A percentile compares a stretch with the other conserved stretches of the same genome.
phyloP scores from a whole-genome alignment of 1,140 invertebrate species.

The Trialeurodes vaporariorum region DNA sequence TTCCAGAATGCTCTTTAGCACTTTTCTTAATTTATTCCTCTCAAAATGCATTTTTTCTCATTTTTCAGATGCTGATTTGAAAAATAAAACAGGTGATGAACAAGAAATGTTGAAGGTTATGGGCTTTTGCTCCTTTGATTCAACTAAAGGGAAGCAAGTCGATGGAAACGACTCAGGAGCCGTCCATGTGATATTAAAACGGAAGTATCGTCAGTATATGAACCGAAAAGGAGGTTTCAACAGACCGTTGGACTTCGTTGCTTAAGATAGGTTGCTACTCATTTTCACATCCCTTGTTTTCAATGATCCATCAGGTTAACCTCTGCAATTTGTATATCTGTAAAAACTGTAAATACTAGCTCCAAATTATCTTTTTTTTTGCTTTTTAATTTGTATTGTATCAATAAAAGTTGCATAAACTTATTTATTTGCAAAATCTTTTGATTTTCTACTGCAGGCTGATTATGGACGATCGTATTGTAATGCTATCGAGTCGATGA shows the following conservation, averaged over 20 bases:
- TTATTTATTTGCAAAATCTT: too few relatives aligned
- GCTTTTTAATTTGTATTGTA: too few relatives aligned
- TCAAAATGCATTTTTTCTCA: slow-evolving; percentile 13
- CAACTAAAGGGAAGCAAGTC: slow-evolving; percentile 91
- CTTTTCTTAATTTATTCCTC: slow-evolving; percentile 8
- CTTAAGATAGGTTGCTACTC: too few relatives aligned
- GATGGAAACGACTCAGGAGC: slow-evolving; percentile 83
- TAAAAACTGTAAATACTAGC: too few relatives aligned
- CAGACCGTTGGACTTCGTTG: slow-evolving; percentile 89
- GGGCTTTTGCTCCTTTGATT: slow-evolving; percentile 92
- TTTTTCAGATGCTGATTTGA: slow-evolving; percentile 52
- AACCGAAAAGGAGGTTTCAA: slow-evolving; percentile 99
- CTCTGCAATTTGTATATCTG: too few relatives aligned
- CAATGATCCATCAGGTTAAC: too few relatives aligned
- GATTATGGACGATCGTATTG: too few relatives aligned
- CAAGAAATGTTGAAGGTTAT: slow-evolving; percentile 92
- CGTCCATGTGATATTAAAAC: slow-evolving; percentile 89
- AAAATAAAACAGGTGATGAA: slow-evolving; percentile 79
- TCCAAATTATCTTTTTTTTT: too few relatives aligned
- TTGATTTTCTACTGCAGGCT: too few relatives aligned
- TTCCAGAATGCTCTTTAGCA: background rate
- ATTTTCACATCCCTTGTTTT: too few relatives aligned
- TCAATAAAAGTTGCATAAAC: too few relatives aligned
- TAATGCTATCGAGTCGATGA: too few relatives aligned
- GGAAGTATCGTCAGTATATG: slow-evolving; percentile 99